Evolutionary conservation across 2,113 vertebrate species (phyloP), one percentile per base, ranked within the genome.

Genomic region (Rhizomys pruinosus): DNA sequence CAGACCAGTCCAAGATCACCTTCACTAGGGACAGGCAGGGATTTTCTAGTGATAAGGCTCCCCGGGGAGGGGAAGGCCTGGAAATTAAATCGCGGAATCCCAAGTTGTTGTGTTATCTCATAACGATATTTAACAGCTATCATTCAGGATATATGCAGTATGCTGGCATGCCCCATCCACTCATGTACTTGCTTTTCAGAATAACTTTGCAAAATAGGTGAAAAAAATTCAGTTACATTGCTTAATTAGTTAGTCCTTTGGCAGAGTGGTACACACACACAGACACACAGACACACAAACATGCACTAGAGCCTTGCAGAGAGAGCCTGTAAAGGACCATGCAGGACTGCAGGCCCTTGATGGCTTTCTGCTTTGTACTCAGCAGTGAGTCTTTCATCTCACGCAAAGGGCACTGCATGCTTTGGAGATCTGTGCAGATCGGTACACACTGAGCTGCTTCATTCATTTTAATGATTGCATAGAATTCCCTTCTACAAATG

Each of bases 31-130:
- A 16, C 0, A 1, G 3, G 12, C 7, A 42, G 39, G 37, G 34
- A 7, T 12, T 22, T n/a, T 0, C 8, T 13, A 17, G 72, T 19
- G 2, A 3, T 0, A 8, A 7, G 7, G 32, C 37, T 10, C 4
- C 17, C 22, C 10, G 2, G 44, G 59, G 15, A 32, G 16, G 5
- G 25, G 4, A 27, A 5, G 7, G 6, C 20, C 91, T 71, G 81
- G 52, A 76, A 29, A 55, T 0, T 3, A 23, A 74, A 42, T 8
- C 22, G 32, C 32, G 27, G 23, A 74, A 44, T 1, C 22, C 1
- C 12, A 5, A 32, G 29, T 6, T 37, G 7, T 39, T 29, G 4
- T 52, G 3, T 12, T 10, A n/a, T 16, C 6, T 32, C 10, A 16
- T 16, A 3, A 12, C 39, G 25, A 32, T 3, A 1, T 22, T 78